Evolutionary conservation across 2,888 invertebrate genomes (phyloP), one percentile per base, ranked within the genome.

Genomic region (Drosophila ezoana): DNA sequence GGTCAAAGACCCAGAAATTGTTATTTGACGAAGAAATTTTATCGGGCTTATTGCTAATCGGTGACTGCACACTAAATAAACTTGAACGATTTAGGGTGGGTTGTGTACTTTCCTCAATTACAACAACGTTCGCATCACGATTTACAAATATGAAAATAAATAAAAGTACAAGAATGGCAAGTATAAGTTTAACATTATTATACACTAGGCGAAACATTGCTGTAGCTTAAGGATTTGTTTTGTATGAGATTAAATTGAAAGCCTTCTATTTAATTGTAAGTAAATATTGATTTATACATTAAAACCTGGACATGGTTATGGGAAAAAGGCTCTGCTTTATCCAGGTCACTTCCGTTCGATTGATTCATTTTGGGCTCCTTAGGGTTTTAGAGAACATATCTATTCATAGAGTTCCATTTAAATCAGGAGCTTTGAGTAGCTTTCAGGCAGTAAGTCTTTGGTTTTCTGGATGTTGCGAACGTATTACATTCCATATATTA

Each of bases 1-100:
- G 90, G 79, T 93, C 94, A 92, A 72, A 62, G 0, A 73, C 54
- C 8, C 18, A 13, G 9, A 72, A 67, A 11, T 32, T 35, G 0
- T 49, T 23, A 0, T 13, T 9, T 9, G 5, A 1, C 1, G 10
- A 14, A 3, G 6, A 11, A 11, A 9, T 9, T 3, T 9, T 4
- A 35, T 2, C 16, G 6, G 3, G 11, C 5, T 4, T 0, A 9
- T 5, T 35, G 5, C 4, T 9, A 14, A 10, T 35, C 6, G 9
- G 6, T 3, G 1, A 11, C 5, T 8, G 3, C 10, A n/a, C 47
- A 8, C 9, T 6, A 1, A 18, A 16, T 14, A 0, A 10, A 14
- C 6, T 18, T 44, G 35, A 33, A 1, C 4, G 11, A 18, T 9
- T 13, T 48, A 1, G 10, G 2, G 20, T n/a, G 5, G 10, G 2